Conservation (phyloP, 2,888 invertebrate species). For the Polydrusus pterygomalis region DNA sequence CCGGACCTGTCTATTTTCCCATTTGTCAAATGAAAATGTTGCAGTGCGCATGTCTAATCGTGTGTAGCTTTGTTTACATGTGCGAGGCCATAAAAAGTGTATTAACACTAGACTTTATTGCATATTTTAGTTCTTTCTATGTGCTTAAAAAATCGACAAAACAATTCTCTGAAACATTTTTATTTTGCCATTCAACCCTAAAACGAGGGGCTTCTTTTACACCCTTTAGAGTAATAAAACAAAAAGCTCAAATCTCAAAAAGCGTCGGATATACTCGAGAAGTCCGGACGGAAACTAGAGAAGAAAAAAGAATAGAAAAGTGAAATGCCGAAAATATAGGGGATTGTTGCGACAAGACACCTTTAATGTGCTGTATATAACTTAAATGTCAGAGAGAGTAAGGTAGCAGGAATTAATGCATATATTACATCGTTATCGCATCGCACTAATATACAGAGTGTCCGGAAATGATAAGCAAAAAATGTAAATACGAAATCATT, state of each 20-base stretch:
- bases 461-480: no score
- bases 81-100: no score
- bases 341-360: constrained; percentile 4
- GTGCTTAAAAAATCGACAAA: background rate
- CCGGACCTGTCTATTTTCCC: no score
- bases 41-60: no score
- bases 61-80: no score
- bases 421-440: no score
- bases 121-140: background rate
- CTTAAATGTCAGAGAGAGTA: no score
- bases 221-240: constrained; percentile 40
- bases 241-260: constrained; percentile 39
- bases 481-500: no score
- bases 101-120: no score
- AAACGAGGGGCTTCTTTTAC: constrained; percentile 33
- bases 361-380: background rate
- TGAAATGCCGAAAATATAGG: constrained; percentile 27
- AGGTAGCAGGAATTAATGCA: no score
- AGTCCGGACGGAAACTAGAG: constrained; percentile 55
- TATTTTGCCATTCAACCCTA: constrained; percentile 24
- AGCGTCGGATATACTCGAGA: constrained; percentile 53
- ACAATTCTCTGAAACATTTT: constrained; percentile 1
- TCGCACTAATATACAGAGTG: no score
- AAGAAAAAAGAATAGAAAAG: constrained; percentile 37
- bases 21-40: no score